Percentiles rank a stretch among this genome's conserved stretches.
These are phyloP conservation scores for Dryoscopus gambensis DNA, from an alignment of 2,113 vertebrate genomes.

Conservation along the genomic window DNA sequence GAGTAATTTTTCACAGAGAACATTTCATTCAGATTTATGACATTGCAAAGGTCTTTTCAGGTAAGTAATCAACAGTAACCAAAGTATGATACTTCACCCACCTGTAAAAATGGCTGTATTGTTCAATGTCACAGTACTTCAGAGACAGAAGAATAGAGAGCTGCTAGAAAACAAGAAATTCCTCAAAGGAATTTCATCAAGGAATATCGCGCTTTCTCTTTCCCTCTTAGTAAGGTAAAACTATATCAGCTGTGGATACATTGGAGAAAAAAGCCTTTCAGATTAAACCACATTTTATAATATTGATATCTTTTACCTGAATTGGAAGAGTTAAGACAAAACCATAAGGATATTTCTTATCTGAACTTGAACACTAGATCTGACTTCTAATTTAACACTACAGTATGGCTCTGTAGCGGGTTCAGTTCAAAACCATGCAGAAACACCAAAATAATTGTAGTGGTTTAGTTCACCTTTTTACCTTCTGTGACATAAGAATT, in stretches of 20 bases:
- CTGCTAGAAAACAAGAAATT: background rate
- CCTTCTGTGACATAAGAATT: no score
- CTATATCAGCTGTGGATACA: background rate
- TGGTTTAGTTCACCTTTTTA: no score
- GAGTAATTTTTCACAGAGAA: background rate
- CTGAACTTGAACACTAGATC: background rate
- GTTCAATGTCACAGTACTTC: background rate
- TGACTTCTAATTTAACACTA: background rate
- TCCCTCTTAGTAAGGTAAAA: background rate
- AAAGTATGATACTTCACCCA: background rate
- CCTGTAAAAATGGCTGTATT: background rate
- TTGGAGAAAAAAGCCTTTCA: background rate
- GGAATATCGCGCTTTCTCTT: background rate
- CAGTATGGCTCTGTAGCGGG: no score
- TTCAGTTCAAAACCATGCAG: no score
- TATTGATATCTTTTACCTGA: background rate
- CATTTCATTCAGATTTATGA: background rate
- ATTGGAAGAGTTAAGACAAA: background rate
- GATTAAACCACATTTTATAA: background rate
- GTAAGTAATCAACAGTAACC: background rate
- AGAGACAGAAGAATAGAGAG: background rate
- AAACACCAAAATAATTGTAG: no score
- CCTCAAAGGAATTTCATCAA: background rate
- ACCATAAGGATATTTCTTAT: background rate
- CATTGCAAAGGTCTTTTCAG: background rate